Evolutionary conservation across 2,797 vertebrate species (phyloP).

Genomic region (Typhlichthys eigenmanni): DNA sequence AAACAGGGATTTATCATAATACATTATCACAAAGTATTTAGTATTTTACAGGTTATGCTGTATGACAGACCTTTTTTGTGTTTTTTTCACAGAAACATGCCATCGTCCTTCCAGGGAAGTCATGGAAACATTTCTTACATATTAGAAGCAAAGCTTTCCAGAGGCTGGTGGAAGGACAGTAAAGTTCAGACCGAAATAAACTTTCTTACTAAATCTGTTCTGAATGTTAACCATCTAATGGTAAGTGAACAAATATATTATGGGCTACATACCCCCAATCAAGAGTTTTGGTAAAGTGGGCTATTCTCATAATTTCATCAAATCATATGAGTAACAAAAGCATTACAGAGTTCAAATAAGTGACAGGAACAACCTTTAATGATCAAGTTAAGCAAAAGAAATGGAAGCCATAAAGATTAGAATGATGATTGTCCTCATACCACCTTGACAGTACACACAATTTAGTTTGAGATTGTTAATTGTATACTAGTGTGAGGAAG

Average conservation of each 20-base stretch:
- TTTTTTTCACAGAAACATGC: slow-evolving; percentile 81
- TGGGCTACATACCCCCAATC: not conserved
- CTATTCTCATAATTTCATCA: not conserved
- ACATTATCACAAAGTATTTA: not conserved
- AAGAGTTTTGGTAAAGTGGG: too few relatives aligned
- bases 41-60: not conserved
- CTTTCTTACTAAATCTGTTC: slow-evolving; percentile 83
- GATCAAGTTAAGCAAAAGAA: too few relatives aligned
- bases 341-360: too few relatives aligned
- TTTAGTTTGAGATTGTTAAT: too few relatives aligned
- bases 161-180: slow-evolving; percentile 82
- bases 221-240: slow-evolving; percentile 73
- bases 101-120: slow-evolving; percentile 86
- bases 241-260: slow-evolving; percentile 65
- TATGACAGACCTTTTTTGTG: not conserved
- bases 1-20: slow-evolving; percentile 55
- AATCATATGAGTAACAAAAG: too few relatives aligned
- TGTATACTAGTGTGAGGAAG: too few relatives aligned
- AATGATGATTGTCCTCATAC: too few relatives aligned
- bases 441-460: too few relatives aligned
- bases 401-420: too few relatives aligned
- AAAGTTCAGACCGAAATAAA: slow-evolving; percentile 79
- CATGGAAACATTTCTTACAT: slow-evolving; percentile 87
- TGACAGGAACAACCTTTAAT: too few relatives aligned
- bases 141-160: slow-evolving; percentile 86